Evolutionary conservation across 2,888 invertebrate species (phyloP).

Genomic region (Parasteatoda lunata): DNA sequence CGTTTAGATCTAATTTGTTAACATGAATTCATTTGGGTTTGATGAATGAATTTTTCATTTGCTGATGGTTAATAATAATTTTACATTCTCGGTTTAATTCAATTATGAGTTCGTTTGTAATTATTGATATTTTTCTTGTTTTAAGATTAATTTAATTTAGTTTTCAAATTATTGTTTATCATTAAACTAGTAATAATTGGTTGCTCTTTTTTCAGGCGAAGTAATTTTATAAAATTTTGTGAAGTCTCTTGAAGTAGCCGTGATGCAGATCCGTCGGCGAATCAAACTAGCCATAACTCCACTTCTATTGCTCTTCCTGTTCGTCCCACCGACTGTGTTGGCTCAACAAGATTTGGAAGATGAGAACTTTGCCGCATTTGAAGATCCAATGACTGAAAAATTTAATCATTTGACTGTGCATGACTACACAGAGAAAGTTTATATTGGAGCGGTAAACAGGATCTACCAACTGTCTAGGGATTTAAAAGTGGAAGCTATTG

Average conservation of each 20-base stretch:
- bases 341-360: slow-evolving; percentile 59
- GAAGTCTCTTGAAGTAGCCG: slow-evolving; percentile 16
- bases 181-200: slow-evolving; percentile 6
- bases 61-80: no score
- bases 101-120: no score
- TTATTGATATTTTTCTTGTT: not conserved
- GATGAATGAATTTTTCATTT: no score
- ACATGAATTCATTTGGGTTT: no score
- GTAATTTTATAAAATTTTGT: slow-evolving; percentile 28
- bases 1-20: no score
- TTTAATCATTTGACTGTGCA: slow-evolving; percentile 94
- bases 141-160: not conserved
- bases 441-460: slow-evolving; percentile 92
- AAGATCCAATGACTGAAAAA: slow-evolving; percentile 66
- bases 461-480: slow-evolving; percentile 93
- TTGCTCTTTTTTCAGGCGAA: slow-evolving; percentile 44
- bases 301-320: slow-evolving; percentile 49
- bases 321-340: slow-evolving; percentile 43
- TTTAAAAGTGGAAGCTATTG: slow-evolving; percentile 83
- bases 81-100: no score
- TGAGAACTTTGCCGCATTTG: slow-evolving; percentile 63
- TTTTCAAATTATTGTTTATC: not conserved
- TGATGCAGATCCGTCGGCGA: slow-evolving; percentile 52
- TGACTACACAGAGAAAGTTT: slow-evolving; percentile 90
- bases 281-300: slow-evolving; percentile 48